Evolutionary conservation across 2,113 vertebrate species (phyloP), one percentile per base, ranked within the genome.

Genomic region (Origma solitaria): DNA sequence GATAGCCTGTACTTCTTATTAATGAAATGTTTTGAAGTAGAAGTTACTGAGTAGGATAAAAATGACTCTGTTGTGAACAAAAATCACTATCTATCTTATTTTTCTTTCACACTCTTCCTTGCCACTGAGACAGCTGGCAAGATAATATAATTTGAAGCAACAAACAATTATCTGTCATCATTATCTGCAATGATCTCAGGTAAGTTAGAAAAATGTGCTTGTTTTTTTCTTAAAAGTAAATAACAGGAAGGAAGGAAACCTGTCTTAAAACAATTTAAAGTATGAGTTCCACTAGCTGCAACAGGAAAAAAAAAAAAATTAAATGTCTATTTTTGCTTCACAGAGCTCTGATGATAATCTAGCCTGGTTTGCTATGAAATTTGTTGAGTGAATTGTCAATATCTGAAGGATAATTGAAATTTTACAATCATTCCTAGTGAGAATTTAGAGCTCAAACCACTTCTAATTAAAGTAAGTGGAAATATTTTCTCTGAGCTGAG

Each of bases 81-180:
- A 87, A 94, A 44, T 86, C 23, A 70, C 31, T 66, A 14, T 51
- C 24, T 4, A 4, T 35, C 25, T 45, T 40, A 7, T 24, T 70
- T 68, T 47, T 53, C 27, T 51, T 16, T 37, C 13, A 53, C 15
- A 76, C 47, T 82, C 76, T 51, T 38, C 2, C 76, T 96, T 93
- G 30, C 9, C 86, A 54, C n/a, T 57, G 81, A 90, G 69, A 94
- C n/a, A 95, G 44, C 58, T 92, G 64, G 35, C 45, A 96, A 56
- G 82, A 49, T 89, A 96, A 96, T 93, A 70, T 93, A 33, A 94
- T 95, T 97, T 94, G 86, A 38, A 94, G 44, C 90, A 81, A 94
- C 80, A 87, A 90, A 91, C 87, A 94, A 68, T 90, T 79, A 89
- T 92, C 83, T 96, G 70, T 93, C 88, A 95, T 81, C 44, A 24